Evolutionary conservation across 2,888 invertebrate genomes (phyloP).

Genomic region (Leptopilina myrica): DNA sequence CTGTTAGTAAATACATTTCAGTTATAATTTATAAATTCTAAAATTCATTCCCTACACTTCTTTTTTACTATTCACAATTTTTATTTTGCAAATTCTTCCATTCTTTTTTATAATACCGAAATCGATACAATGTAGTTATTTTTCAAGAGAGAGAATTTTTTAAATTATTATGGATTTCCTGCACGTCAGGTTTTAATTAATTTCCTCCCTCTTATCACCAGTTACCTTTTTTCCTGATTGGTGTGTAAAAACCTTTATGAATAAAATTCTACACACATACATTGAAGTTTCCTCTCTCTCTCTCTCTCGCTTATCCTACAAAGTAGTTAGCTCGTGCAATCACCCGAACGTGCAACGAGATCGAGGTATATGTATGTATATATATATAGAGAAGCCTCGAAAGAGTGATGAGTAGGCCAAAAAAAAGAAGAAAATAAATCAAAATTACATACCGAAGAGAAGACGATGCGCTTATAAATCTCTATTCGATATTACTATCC

Average conservation of each 20-base stretch:
- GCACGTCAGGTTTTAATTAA: constrained; percentile 23
- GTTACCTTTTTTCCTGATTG: constrained; percentile 31
- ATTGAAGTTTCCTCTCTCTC: constrained; percentile 4
- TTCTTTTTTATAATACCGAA: not conserved
- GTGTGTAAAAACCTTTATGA: constrained; percentile 35
- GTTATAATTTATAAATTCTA: no score
- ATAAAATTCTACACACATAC: constrained; percentile 25
- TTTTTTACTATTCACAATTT: no score
- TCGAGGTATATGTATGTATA: constrained; percentile 19
- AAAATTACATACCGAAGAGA: constrained; percentile 19
- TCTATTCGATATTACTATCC: constrained; percentile 15
- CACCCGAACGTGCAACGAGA: constrained; percentile 34
- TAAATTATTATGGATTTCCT: constrained; percentile 4
- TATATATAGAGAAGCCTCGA: not conserved
- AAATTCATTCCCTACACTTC: no score
- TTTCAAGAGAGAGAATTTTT: not conserved
- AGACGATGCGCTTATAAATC: constrained; percentile 24
- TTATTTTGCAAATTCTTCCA: no score
- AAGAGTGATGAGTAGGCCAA: constrained; percentile 25
- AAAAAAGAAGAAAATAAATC: constrained; percentile 14
- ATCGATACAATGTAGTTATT: not conserved
- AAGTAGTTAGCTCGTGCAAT: constrained; percentile 37
- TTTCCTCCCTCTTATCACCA: constrained; percentile 1
- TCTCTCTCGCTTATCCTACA: constrained; percentile 27
- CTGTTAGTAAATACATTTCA: no score